phyloP scores from a whole-genome alignment of 2,888 invertebrate species.

The Spodoptera exigua region DNA sequence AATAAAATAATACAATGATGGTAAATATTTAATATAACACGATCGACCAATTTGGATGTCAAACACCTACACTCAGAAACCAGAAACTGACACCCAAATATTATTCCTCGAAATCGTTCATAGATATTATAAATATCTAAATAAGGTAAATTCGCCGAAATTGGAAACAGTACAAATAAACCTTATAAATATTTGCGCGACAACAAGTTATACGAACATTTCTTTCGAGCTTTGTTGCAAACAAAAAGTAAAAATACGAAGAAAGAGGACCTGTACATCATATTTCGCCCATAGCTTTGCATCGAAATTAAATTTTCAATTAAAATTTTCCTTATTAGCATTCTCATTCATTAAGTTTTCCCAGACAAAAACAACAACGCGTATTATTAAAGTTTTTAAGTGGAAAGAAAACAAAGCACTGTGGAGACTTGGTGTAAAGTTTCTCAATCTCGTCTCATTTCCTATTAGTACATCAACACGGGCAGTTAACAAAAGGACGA shows the following conservation, averaged over 20 bases:
- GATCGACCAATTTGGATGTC: conserved; percentile 1
- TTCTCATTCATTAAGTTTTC: conserved; percentile 17
- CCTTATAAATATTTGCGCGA: no score
- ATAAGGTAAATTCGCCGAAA: conserved; percentile 3
- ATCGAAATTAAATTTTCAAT: not conserved
- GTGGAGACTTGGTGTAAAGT: conserved; percentile 13
- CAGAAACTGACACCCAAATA: not conserved
- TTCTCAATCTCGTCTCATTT: conserved; percentile 26
- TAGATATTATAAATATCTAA: not conserved
- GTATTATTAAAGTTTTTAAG: conserved; percentile 10
- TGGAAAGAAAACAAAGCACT: conserved; percentile 14
- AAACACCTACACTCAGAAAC: conserved; percentile 1
- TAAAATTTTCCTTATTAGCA: conserved; percentile 2
- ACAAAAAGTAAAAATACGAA: no score
- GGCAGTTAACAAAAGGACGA: conserved; percentile 68
- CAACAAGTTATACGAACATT: no score
- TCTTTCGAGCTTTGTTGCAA: no score
- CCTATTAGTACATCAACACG: conserved; percentile 33
- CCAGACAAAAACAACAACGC: not conserved
- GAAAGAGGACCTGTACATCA: no score
- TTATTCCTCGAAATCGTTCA: not conserved
- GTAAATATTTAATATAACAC: conserved; percentile 17
- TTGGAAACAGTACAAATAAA: not conserved
- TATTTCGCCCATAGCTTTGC: not conserved
- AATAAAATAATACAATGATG: not conserved